Evolutionary conservation across 1,140 invertebrate species (phyloP).

Genomic region (Eulimnadia texana): DNA sequence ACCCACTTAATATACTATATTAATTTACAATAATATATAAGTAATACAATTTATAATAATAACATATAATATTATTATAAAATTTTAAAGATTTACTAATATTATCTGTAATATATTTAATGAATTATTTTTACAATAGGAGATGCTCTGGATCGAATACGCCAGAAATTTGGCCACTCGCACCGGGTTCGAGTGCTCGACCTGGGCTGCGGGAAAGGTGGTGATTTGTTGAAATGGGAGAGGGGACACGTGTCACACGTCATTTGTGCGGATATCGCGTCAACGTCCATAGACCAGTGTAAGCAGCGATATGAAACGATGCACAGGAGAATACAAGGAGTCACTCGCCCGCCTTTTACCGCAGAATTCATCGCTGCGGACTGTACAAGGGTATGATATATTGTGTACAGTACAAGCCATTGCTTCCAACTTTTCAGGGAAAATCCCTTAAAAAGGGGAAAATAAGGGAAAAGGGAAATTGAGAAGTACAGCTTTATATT

Average conservation of each 20-base stretch:
- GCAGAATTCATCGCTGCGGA: conserved; percentile 87
- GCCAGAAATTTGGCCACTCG: conserved; percentile 40
- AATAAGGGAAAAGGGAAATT: too few species aligned
- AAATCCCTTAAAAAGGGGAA: too few species aligned
- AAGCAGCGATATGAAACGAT: conserved; percentile 35
- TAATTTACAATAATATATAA: neutral
- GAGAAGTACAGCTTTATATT: too few species aligned
- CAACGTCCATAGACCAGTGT: conserved; percentile 75
- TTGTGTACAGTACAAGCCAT: too few species aligned
- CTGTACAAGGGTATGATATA: conserved; percentile 70
- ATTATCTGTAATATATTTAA: too few species aligned
- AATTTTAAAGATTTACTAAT: too few species aligned
- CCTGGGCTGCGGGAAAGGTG: conserved; percentile 78
- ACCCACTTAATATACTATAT: too few species aligned
- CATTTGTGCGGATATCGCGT: conserved; percentile 91
- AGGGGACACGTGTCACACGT: conserved; percentile 66
- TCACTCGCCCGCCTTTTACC: conserved; percentile 37
- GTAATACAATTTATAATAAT: too few species aligned
- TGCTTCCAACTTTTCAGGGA: too few species aligned
- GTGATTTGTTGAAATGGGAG: conserved; percentile 90
- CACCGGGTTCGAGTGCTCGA: conserved; percentile 38
- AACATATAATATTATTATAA: too few species aligned
- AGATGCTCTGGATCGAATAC: conserved; percentile 35
- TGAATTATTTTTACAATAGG: conserved; percentile 21
- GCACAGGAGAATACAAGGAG: conserved; percentile 24